Conservation (phyloP, 1,140 invertebrate genomes). For the Pseudomyrmex flavicornis region DNA sequence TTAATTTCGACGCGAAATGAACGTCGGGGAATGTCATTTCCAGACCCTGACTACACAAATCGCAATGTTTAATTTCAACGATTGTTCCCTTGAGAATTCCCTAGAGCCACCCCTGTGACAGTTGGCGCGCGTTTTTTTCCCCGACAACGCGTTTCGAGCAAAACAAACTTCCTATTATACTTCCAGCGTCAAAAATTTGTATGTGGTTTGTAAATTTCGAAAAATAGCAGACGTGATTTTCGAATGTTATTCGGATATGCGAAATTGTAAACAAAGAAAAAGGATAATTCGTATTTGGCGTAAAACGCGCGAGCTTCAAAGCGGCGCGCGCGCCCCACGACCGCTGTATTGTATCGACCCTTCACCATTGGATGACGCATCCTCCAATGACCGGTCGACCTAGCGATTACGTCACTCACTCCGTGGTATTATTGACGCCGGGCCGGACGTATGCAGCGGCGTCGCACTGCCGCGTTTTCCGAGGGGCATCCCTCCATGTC, state of each 20-base stretch:
- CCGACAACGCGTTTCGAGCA: not conserved
- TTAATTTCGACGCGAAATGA: not conserved
- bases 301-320: constrained; percentile 41
- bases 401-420: constrained; percentile 81
- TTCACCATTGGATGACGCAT: constrained; percentile 81
- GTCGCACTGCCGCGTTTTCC: constrained; percentile 67
- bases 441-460: constrained; percentile 74
- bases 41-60: not conserved
- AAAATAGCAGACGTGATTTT: not conserved
- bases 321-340: constrained; percentile 13
- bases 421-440: constrained; percentile 80
- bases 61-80: constrained; percentile 34
- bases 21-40: not conserved
- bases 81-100: constrained; percentile 47
- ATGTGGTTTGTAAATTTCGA: too few relatives aligned
- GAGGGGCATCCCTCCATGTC: constrained; percentile 46
- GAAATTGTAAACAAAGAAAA: not conserved
- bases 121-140: constrained; percentile 36
- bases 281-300: not conserved
- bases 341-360: constrained; percentile 80
- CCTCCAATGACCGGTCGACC: constrained; percentile 82
- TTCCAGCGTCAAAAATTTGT: not conserved
- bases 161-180: not conserved
- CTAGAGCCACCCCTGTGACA: constrained; percentile 57
- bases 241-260: not conserved